These are phyloP conservation scores for Eutolmus rufibarbis DNA, from an alignment of 2,888 invertebrate genomes.

Conservation along the genomic window DNA sequence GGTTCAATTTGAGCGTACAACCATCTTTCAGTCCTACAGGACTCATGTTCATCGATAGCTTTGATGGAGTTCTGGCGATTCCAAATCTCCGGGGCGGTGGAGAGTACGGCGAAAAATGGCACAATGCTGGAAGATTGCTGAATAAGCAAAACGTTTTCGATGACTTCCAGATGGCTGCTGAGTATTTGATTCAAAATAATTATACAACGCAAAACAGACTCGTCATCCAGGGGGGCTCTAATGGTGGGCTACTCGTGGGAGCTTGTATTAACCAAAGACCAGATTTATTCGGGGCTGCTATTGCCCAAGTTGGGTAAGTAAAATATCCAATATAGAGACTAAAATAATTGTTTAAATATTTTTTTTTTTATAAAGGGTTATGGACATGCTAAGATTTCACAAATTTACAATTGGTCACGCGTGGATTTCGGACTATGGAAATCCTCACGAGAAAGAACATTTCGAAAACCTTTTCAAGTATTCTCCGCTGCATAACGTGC, in stretches of 20 bases:
- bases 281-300: constrained; percentile 89
- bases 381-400: constrained; percentile 97
- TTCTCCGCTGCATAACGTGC: constrained; percentile 94
- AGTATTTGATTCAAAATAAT: constrained; percentile 81
- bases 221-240: constrained; percentile 93
- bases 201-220: constrained; percentile 80
- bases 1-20: constrained; percentile 91
- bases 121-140: constrained; percentile 86
- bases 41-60: constrained; percentile 86
- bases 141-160: constrained; percentile 98
- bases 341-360: background rate
- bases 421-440: constrained; percentile 96
- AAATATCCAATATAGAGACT: background rate
- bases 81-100: constrained; percentile 97
- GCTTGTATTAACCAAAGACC: constrained; percentile 96
- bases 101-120: constrained; percentile 98
- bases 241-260: constrained; percentile 95
- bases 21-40: constrained; percentile 89
- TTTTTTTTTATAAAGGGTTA: constrained; percentile 70
- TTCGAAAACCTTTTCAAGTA: constrained; percentile 85
- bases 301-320: constrained; percentile 90
- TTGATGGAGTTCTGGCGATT: constrained; percentile 87
- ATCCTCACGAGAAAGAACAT: constrained; percentile 84
- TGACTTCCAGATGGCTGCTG: constrained; percentile 92
- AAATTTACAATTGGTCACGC: constrained; percentile 98